Conservation (phyloP, 2,797 vertebrate species). For the Psittacula derbiana region DNA sequence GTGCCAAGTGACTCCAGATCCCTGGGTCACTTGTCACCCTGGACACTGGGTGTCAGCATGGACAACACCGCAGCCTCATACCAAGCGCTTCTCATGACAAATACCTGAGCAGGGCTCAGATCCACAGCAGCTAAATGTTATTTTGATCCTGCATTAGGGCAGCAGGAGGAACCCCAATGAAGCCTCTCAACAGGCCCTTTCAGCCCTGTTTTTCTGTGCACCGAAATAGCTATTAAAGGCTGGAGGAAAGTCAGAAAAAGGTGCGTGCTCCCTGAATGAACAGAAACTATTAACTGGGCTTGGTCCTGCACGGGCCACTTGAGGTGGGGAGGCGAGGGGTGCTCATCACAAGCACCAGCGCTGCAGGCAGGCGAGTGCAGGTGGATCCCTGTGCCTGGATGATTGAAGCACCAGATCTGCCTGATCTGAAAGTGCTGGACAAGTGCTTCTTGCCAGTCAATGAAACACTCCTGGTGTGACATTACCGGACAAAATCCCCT, state of each 20-base stretch:
- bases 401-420: background rate
- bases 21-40: background rate
- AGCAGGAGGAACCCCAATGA: background rate
- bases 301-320: rapidly evolving
- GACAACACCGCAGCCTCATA: background rate
- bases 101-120: background rate
- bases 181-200: background rate
- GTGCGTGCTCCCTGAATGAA: background rate
- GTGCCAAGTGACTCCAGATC: background rate
- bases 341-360: background rate
- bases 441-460: background rate
- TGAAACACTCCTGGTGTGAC: background rate
- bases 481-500: background rate
- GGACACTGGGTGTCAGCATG: background rate
- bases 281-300: background rate
- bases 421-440: background rate
- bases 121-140: background rate
- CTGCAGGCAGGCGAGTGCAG: rapidly evolving
- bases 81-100: background rate
- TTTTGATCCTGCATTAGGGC: background rate
- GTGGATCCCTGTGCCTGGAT: background rate
- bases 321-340: background rate
- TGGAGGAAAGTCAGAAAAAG: background rate
- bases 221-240: background rate
- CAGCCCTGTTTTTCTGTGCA: background rate